These are phyloP conservation scores for Thysanoteuthis rhombus DNA, from an alignment of 2,888 invertebrate species.

Conservation along the genomic window DNA sequence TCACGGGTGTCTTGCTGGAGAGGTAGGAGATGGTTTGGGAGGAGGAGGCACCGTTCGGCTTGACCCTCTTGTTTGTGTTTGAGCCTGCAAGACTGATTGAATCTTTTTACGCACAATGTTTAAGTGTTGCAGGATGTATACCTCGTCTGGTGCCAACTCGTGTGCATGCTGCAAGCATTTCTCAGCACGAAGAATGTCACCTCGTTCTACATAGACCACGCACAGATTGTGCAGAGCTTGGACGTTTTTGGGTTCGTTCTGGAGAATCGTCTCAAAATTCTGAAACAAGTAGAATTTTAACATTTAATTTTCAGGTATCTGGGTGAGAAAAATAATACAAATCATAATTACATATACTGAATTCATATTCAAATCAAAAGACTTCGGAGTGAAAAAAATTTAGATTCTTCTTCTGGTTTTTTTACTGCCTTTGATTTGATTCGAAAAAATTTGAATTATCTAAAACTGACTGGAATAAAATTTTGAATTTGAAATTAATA, in stretches of 20 bases:
- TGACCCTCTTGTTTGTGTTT: neutral
- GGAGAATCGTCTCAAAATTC: constrained; percentile 89
- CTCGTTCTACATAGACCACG: constrained; percentile 93
- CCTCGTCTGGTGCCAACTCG: constrained; percentile 84
- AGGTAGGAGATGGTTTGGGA: neutral
- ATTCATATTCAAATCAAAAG: no score
- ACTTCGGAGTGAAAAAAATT: no score
- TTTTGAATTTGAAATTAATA: no score
- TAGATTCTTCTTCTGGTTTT: no score
- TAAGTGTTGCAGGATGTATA: constrained; percentile 89
- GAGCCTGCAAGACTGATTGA: constrained; percentile 14
- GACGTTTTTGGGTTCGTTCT: constrained; percentile 87
- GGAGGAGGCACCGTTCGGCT: neutral
- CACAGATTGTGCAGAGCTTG: constrained; percentile 96
- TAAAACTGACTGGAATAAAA: no score
- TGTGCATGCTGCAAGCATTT: constrained; percentile 82
- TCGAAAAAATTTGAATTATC: neutral
- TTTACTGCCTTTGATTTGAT: no score
- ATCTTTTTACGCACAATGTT: constrained; percentile 84
- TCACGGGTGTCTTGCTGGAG: neutral
- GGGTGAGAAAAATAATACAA: neutral
- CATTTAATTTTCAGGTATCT: neutral
- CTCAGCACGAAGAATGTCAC: constrained; percentile 84
- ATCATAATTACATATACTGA: no score
- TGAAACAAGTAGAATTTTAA: constrained; percentile 67